Base-by-base conservation (phyloP, 2,888 invertebrate genomes). In the Epirrita christyi region DNA sequence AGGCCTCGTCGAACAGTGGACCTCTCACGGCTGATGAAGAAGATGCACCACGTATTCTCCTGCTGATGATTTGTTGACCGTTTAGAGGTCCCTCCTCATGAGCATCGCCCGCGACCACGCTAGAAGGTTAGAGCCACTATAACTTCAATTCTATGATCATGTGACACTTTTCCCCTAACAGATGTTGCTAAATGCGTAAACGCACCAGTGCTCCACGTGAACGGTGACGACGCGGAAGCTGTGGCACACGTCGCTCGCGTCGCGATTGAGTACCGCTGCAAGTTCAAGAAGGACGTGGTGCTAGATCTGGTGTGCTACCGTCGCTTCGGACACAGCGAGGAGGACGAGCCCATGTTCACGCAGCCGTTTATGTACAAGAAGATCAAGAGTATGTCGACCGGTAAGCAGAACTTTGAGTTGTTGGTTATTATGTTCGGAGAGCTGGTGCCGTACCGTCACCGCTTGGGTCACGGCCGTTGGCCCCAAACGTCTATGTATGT, bases 341-440 rank as follows among this genome's bases (percentile, higher is more conserved):
- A 96, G 80, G 98, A 98, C 86, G 98, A 98, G 85, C 98, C 98
- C 0, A 97, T 96, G 96, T 96, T 97, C 84, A 98, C 98, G 2
- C 98, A 98, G 84, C 98, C 98, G 0, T 93, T 97, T 64, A 98
- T 98, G 98, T 98, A 98, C 93, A 96, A 96, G 81, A 96, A 95
- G 79, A 97, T 98, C 68, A 93, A 93, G 56, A 88, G 93, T 40
- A 94, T 94, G 77, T 83, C 83, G 76, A 93, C 93, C 21, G 90
- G 93, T 92, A 29, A 61, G 46, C 29, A 27, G 37, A 32, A 8
- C 11, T 40, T n/a, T n/a, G n/a, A n/a, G n/a, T n/a, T n/a, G n/a
- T n/a, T n/a, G n/a, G n/a, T n/a, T n/a, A n/a, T n/a, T n/a, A n/a
- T n/a, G n/a, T n/a, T n/a, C n/a, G n/a, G n/a, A n/a, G n/a, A n/a